Percentiles rank a stretch among this genome's conserved stretches.
Evolutionary conservation across 2,888 invertebrate species (phyloP).

Genomic region (Dyspetes luteomarginatus): DNA sequence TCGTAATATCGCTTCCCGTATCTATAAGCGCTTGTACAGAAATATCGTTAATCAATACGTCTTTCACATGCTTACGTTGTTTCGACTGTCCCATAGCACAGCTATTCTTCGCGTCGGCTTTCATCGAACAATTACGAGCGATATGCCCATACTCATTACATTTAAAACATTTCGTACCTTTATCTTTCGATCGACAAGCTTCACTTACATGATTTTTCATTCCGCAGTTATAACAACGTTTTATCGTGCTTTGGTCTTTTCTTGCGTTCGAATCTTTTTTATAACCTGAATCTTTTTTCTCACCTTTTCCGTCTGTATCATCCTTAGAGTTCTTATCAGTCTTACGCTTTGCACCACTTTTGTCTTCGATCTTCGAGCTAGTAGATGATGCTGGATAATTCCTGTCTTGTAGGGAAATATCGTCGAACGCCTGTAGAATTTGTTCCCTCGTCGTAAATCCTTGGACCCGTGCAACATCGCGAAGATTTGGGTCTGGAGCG

Average conservation of each 20-base stretch:
- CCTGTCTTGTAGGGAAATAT: slow-evolving; percentile 4
- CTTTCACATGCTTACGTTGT: background rate
- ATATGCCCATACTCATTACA: slow-evolving; percentile 53
- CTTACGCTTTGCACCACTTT: background rate
- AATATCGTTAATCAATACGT: slow-evolving; percentile 1
- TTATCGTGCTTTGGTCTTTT: no score
- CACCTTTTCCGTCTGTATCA: slow-evolving; percentile 1
- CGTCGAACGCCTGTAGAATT: slow-evolving; percentile 24
- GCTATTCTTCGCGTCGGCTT: background rate
- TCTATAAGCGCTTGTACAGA: no score
- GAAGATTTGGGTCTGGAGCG: slow-evolving; percentile 34
- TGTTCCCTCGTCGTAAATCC: slow-evolving; percentile 39
- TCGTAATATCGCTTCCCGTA: no score
- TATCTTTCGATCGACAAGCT: slow-evolving; percentile 31
- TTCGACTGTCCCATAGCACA: slow-evolving; percentile 14
- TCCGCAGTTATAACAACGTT: slow-evolving; percentile 44
- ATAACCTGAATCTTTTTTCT: no score
- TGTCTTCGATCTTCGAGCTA: background rate
- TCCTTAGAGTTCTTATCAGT: background rate
- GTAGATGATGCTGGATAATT: background rate
- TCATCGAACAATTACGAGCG: slow-evolving; percentile 39
- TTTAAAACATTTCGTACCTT: slow-evolving; percentile 52
- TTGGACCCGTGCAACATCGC: slow-evolving; percentile 40
- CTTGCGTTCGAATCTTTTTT: no score
- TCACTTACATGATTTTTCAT: slow-evolving; percentile 32